Conservation (phyloP, 2,888 invertebrate genomes). For the Plutella xylostella region DNA sequence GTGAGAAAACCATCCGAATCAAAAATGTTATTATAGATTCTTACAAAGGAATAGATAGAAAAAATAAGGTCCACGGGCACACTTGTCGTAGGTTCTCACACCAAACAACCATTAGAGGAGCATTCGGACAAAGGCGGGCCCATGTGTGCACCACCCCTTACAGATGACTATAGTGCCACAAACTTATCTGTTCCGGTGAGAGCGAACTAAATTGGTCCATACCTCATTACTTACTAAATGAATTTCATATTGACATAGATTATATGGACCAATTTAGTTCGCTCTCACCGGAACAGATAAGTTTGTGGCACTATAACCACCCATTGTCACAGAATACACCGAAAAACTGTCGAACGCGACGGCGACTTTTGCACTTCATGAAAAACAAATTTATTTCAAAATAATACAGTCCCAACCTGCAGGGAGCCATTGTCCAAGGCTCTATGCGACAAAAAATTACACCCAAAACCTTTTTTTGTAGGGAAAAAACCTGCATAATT, state of each 20-base stretch:
- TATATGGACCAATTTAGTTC: no score
- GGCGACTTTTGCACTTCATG: slow-evolving; percentile 67
- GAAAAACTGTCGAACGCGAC: slow-evolving; percentile 48
- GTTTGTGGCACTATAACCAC: no score
- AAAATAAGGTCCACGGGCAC: not conserved
- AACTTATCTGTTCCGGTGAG: no score
- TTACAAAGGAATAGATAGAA: no score
- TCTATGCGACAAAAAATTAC: slow-evolving; percentile 34
- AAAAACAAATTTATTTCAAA: slow-evolving; percentile 58
- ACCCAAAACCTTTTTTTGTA: slow-evolving; percentile 27
- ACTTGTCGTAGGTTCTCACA: slow-evolving; percentile 7
- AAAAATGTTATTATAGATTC: no score
- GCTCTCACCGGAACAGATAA: no score
- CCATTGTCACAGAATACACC: slow-evolving; percentile 40
- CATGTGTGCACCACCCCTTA: slow-evolving; percentile 60
- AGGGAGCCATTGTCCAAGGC: slow-evolving; percentile 26
- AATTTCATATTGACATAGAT: no score
- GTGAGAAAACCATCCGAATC: no score
- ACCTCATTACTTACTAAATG: no score
- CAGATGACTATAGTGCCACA: slow-evolving; percentile 42
- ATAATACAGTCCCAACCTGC: slow-evolving; percentile 56
- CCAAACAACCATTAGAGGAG: slow-evolving; percentile 34
- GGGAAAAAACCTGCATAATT: slow-evolving; percentile 48
- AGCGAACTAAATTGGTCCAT: no score
- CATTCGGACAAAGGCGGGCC: slow-evolving; percentile 39